Evolutionary conservation across 2,113 vertebrate genomes (phyloP).

Genomic region (Halcyon senegalensis): DNA sequence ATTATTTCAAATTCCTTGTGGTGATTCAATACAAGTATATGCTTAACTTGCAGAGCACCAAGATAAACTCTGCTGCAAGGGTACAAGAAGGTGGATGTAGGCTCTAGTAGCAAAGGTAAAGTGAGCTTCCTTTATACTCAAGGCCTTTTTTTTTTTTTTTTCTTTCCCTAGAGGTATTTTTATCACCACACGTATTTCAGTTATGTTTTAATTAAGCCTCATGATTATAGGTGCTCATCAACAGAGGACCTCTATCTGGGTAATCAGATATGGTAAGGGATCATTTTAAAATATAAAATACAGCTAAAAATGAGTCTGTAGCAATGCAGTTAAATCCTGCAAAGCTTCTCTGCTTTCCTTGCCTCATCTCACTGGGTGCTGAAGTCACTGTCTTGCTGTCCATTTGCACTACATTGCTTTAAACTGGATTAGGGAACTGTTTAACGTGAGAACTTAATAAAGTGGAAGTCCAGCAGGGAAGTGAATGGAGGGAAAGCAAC

Average conservation of each 20-base stretch:
- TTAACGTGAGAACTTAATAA: not conserved
- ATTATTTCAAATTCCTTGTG: not conserved
- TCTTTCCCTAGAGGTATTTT: not conserved
- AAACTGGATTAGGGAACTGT: not conserved
- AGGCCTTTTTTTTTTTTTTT: not conserved
- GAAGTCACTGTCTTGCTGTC: not conserved
- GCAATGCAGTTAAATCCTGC: not conserved
- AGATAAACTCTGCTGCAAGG: not conserved
- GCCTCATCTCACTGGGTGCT: not conserved
- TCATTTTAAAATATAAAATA: constrained; percentile 14
- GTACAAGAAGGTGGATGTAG: not conserved
- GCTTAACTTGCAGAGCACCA: not conserved
- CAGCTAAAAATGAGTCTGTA: not conserved
- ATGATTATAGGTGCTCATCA: constrained; percentile 30
- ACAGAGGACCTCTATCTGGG: constrained; percentile 6
- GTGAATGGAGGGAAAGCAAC: not conserved
- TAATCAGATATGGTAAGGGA: constrained; percentile 26
- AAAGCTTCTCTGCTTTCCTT: not conserved
- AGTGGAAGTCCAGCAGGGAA: not conserved
- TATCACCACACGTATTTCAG: constrained; percentile 6
- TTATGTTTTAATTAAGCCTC: constrained; percentile 47
- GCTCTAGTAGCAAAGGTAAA: not conserved
- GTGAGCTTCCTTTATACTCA: not conserved
- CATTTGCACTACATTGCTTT: not conserved
- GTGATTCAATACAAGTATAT: not conserved